phyloP scores from a whole-genome alignment of 2,797 vertebrate species.

The Monodelphis domestica region DNA sequence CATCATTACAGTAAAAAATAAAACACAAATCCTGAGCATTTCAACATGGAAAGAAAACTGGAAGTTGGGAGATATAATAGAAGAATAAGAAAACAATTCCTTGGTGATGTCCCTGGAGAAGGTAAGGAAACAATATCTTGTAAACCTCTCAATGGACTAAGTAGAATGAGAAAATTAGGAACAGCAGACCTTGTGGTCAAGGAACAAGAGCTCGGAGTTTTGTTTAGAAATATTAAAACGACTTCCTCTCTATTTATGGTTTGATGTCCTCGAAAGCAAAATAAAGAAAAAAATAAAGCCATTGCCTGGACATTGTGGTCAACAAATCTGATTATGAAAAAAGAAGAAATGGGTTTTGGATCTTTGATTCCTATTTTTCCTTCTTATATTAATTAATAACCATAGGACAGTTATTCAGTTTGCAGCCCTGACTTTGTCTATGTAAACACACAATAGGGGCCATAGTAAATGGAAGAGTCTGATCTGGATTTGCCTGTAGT shows the following conservation, averaged over 20 bases:
- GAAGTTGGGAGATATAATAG: slow-evolving; percentile 20
- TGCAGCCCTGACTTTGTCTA: not conserved
- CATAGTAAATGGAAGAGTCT: not conserved
- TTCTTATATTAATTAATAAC: not conserved
- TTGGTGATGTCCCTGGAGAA: not conserved
- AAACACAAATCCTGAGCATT: not conserved
- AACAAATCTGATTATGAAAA: slow-evolving; percentile 3
- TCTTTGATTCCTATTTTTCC: slow-evolving; percentile 33
- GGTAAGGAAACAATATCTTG: slow-evolving; percentile 12
- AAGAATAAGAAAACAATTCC: slow-evolving; percentile 11
- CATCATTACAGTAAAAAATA: slow-evolving; percentile 20
- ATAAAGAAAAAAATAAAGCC: slow-evolving; percentile 22
- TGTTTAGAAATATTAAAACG: slow-evolving; percentile 35
- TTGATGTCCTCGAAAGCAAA: slow-evolving; percentile 25
- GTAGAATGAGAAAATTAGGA: not conserved
- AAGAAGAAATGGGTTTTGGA: not conserved
- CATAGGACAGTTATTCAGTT: not conserved
- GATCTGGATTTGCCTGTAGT: not conserved
- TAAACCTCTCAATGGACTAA: slow-evolving; percentile 14
- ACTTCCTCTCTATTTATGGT: slow-evolving; percentile 15
- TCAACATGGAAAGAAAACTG: slow-evolving; percentile 30
- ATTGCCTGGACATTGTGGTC: not conserved
- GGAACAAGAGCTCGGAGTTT: slow-evolving; percentile 21
- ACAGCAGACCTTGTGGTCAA: slow-evolving; percentile 12
- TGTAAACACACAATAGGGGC: not conserved